Evolutionary conservation across 2,888 invertebrate species (phyloP).

Genomic region (Andrena fulva): DNA sequence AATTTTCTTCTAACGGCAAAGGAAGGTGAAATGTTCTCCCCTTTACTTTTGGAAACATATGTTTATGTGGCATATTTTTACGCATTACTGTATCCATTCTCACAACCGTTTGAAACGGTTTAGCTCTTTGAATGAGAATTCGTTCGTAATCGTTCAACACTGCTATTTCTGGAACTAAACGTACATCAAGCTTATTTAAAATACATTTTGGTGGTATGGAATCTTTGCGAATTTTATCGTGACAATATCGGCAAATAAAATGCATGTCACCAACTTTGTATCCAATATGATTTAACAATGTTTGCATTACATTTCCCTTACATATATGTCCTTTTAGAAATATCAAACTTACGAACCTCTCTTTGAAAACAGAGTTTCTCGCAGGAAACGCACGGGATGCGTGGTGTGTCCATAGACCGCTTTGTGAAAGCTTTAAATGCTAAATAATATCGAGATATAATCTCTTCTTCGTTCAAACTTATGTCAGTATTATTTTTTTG

Average conservation of each 20-base stretch:
- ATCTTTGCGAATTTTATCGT: neutral
- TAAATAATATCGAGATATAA: neutral
- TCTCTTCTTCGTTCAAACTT: neutral
- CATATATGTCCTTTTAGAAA: neutral
- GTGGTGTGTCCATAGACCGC: neutral
- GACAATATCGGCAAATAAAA: constrained; percentile 3
- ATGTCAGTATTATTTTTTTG: neutral
- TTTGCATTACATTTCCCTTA: neutral
- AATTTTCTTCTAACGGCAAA: too few species aligned
- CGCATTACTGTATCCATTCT: too few species aligned
- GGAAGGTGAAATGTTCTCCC: too few species aligned
- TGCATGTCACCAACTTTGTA: neutral
- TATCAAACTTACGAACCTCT: neutral
- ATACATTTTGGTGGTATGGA: too few species aligned
- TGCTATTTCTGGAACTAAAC: too few species aligned
- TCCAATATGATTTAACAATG: neutral
- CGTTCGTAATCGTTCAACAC: too few species aligned
- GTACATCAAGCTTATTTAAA: too few species aligned
- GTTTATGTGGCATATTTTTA: neutral
- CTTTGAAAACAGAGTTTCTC: neutral
- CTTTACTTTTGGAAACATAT: neutral
- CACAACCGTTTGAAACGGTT: neutral
- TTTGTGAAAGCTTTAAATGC: neutral
- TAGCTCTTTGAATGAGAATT: too few species aligned
- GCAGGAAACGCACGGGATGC: neutral